Base-by-base conservation (phyloP, 2,888 invertebrate genomes). In the Zele albiditarsus region DNA sequence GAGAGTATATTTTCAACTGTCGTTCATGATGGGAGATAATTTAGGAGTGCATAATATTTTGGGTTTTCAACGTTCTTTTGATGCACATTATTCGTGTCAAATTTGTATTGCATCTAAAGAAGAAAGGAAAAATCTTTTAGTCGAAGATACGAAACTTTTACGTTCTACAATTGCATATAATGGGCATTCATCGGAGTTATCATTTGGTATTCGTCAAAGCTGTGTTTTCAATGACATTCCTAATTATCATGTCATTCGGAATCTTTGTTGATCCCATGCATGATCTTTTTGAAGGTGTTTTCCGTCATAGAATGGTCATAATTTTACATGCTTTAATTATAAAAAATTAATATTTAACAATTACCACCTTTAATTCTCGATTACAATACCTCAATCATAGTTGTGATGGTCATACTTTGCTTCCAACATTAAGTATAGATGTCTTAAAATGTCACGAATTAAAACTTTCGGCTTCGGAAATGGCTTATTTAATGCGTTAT, bases 191-290 rank as follows among this genome's bases (percentile, higher is more conserved):
- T 31, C 58, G 23, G 53, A 73, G n/a, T 12, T 20, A 10, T 31
- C 38, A 27, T 31, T 63, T 60, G 79, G 79, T 10, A 57, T 81
- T 38, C 8, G 53, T 12, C 75, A 77, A 49, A 38, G 75, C 71
- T 80, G 80, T 53, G 63, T 74, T 70, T 80, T 80, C 71, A 77
- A 80, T 42, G 62, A 73, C 33, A 76, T 79, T 10, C 68, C 70
- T 20, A 74, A 79, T 75, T 81, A 74, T 75, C 77, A 81, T 27
- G 71, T 72, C 2, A 75, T 62, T 10, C 46, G 74, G 42, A 79
- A 81, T 71, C 33, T 28, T 46, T 71, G 23, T 80, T n/a, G 80
- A 81, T 67, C 42, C 70, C 3, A 80, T 77, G 67, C 82, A 82
- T 57, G 77, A 80, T 75, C 28, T 82, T 12, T 66, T 69, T 62